A percentile compares a stretch with the other conserved stretches of the same genome.
Evolutionary conservation across 2,113 vertebrate species (phyloP).

Genomic region (Ageneiosus marmoratus): DNA sequence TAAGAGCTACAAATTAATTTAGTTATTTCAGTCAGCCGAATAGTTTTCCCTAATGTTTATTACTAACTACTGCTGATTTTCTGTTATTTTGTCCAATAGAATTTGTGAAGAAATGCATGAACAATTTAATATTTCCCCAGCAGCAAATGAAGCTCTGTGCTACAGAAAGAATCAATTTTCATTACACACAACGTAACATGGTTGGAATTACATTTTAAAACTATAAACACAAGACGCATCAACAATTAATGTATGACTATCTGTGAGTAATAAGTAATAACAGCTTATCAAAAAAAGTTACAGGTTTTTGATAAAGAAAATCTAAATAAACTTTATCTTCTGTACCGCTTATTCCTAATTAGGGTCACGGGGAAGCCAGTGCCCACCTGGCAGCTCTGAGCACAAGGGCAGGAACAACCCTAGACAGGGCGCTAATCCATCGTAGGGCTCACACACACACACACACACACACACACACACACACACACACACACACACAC

Average conservation of each 20-base stretch:
- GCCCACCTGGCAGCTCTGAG: no score
- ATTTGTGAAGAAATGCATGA: not conserved
- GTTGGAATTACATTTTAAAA: no score
- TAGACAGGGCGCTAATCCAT: no score
- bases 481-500: no score
- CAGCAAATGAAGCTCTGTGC: not conserved
- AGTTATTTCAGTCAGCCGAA: constrained; percentile 26
- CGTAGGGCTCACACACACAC: no score
- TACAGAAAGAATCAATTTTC: not conserved
- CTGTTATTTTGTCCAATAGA: constrained; percentile 10
- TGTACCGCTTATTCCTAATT: no score
- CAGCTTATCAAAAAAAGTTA: not conserved
- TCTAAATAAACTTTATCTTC: no score
- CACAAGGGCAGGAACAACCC: no score
- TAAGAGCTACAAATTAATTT: constrained; percentile 14
- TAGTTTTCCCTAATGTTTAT: not conserved
- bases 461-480: no score
- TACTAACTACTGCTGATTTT: not conserved
- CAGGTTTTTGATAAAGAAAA: no score
- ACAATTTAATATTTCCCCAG: not conserved
- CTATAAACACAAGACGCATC: not conserved
- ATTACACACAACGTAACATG: not conserved
- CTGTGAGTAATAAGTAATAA: not conserved
- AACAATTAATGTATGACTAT: not conserved
- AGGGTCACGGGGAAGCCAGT: no score